Evolutionary conservation across 2,888 invertebrate genomes (phyloP).

Genomic region (Ornithoptera priamus): DNA sequence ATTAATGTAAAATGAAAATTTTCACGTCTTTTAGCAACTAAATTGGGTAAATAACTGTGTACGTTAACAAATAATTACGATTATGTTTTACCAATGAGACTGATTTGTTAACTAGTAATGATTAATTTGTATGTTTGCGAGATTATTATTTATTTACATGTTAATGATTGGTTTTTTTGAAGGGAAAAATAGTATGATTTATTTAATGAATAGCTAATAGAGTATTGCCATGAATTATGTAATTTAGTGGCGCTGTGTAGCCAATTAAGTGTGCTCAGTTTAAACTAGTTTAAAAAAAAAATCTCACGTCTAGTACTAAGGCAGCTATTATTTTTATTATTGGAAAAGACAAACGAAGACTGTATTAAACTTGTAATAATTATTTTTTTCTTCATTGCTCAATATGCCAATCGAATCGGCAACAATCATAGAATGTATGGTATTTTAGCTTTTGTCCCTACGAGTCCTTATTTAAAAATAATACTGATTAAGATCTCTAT

Average conservation of each 20-base stretch:
- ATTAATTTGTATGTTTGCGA: conserved; percentile 49
- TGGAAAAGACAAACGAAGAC: conserved; percentile 67
- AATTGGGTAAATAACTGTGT: conserved; percentile 62
- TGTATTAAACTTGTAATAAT: conserved; percentile 46
- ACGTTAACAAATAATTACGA: conserved; percentile 49
- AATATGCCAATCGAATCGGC: conserved; percentile 44
- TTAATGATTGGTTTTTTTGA: conserved; percentile 29
- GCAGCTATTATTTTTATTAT: conserved; percentile 38
- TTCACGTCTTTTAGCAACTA: neutral
- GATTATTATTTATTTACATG: conserved; percentile 62
- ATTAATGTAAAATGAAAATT: neutral
- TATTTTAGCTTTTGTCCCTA: conserved; percentile 34
- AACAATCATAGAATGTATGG: conserved; percentile 41
- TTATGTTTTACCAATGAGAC: conserved; percentile 73
- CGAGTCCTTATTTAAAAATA: conserved; percentile 46
- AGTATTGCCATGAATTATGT: conserved; percentile 31
- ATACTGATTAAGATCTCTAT: conserved; percentile 47
- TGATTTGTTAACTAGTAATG: conserved; percentile 73
- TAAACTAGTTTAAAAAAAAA: conserved; percentile 34
- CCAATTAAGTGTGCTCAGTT: conserved; percentile 9
- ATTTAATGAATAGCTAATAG: conserved; percentile 15
- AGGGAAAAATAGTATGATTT: conserved; percentile 22
- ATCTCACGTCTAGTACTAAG: conserved; percentile 35
- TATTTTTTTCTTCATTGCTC: conserved; percentile 35
- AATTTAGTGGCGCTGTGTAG: conserved; percentile 28